Base-by-base conservation (phyloP, 2,888 invertebrate genomes). In the Endomychus coccineus region DNA sequence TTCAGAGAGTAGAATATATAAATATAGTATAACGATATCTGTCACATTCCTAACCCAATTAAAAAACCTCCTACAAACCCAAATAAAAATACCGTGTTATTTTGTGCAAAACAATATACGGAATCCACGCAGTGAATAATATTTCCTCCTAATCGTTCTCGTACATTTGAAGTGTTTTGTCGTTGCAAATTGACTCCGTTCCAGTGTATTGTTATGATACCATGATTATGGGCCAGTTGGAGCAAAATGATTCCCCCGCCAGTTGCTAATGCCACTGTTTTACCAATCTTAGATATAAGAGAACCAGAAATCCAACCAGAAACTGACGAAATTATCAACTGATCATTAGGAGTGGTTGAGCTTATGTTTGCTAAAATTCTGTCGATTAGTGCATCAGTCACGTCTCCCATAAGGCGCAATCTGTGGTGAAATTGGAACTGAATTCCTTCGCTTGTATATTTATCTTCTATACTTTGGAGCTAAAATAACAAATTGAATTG, bases 181-280 rank as follows among this genome's bases (percentile, higher is more conserved):
- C n/a, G n/a, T 4, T 27, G 30, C 31, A 37, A 81, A 51, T 83
- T 80, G 15, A 95, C 75, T 69, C 85, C 83, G 44, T 82, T 83
- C 92, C 94, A 95, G 64, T 95, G 89, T 41, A 90, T 77, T 55
- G 84, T 84, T 38, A 95, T 83, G 52, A 89, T 90, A n/a, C 92
- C 94, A 58, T 90, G 85, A 59, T 91, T 86, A 50, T 87, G 84
- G 3, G 94, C 94, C 48, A 95, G 72, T 70, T 95, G 84, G 45
- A 94, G 64, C 42, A 94, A 68, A 53, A 95, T 83, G 37, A 95
- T 83, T 46, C 90, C 83, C 39, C 92, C 88, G 39, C 94, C 94
- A 43, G 94, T 70, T 5, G 90, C 85, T 46, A 89, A 78, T 9
- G 94, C 94, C 21, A 89, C 88, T 34, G 85, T 71, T 72, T 90